Conservation (phyloP, 2,113 vertebrate species). For the Rutilus rutilus region DNA sequence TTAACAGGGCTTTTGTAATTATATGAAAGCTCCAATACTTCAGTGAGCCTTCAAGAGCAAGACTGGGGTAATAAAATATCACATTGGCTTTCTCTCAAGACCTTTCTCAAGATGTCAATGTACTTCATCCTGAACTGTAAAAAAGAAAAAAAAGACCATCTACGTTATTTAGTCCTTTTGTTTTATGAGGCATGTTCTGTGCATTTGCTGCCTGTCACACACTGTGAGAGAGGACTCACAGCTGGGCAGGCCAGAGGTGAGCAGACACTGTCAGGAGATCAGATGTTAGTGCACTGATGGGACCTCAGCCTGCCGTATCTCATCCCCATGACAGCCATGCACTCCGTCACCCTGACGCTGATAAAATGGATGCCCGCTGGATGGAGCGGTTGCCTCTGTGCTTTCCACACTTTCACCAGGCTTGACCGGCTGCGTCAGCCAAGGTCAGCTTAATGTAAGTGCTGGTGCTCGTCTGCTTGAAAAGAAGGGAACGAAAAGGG, state of each 20-base stretch:
- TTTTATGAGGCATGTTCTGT: slow-evolving; percentile 20
- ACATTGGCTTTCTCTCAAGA: slow-evolving; percentile 15
- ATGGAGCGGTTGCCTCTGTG: neutral
- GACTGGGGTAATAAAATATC: neutral
- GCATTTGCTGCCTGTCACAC: slow-evolving; percentile 40
- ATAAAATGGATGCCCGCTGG: slow-evolving; percentile 37
- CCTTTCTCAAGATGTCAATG: slow-evolving; percentile 28
- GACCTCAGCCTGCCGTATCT: slow-evolving; percentile 16
- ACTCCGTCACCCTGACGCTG: slow-evolving; percentile 20
- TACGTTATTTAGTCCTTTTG: slow-evolving; percentile 3
- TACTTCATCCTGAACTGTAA: slow-evolving; percentile 31
- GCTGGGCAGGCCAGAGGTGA: slow-evolving; percentile 36
- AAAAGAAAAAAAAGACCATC: neutral
- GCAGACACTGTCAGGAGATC: slow-evolving; percentile 45
- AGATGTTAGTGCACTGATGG: slow-evolving; percentile 14
- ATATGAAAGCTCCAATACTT: neutral
- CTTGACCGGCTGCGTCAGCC: neutral
- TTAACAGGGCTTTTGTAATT: slow-evolving; percentile 8
- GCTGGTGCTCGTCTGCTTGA: slow-evolving; percentile 14
- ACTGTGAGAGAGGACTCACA: slow-evolving; percentile 7
- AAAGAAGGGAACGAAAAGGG: neutral
- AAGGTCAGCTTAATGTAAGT: slow-evolving; percentile 22
- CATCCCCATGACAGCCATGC: slow-evolving; percentile 20
- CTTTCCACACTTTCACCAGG: neutral
- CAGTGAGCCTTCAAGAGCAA: neutral